These are phyloP conservation scores for Apoderus coryli DNA, from an alignment of 2,888 invertebrate species.

Conservation along the genomic window DNA sequence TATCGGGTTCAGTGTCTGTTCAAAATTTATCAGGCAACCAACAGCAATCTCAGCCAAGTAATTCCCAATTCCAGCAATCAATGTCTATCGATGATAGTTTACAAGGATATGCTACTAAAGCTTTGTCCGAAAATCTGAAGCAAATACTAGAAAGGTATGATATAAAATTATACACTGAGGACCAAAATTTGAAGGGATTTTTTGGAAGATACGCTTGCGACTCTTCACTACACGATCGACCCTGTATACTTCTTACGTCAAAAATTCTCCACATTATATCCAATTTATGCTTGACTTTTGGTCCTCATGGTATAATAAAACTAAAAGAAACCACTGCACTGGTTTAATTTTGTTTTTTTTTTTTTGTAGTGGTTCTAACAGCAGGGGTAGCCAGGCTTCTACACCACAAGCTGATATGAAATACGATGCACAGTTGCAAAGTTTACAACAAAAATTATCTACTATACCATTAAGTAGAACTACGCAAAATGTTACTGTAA, in stretches of 20 bases:
- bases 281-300: too few species aligned
- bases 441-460: slow-evolving; percentile 52
- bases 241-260: too few species aligned
- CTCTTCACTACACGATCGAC: too few species aligned
- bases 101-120: slow-evolving; percentile 20
- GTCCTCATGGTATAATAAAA: too few species aligned
- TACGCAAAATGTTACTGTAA: slow-evolving; percentile 31
- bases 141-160: slow-evolving; percentile 29
- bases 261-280: too few species aligned
- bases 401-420: slow-evolving; percentile 51
- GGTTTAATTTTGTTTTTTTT: too few species aligned
- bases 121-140: slow-evolving; percentile 30
- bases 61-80: slow-evolving; percentile 19
- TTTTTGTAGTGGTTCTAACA: slow-evolving; percentile 19
- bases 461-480: slow-evolving; percentile 35
- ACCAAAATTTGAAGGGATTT: neutral
- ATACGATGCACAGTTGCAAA: slow-evolving; percentile 54
- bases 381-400: slow-evolving; percentile 41
- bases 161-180: neutral
- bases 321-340: too few species aligned
- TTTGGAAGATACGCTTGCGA: too few species aligned
- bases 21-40: slow-evolving; percentile 20
- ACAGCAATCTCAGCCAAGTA: slow-evolving; percentile 11
- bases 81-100: slow-evolving; percentile 22
- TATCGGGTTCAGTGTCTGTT: slow-evolving; percentile 22